Base-by-base conservation (phyloP, 2,113 vertebrate genomes). In the Gambusia affinis region DNA sequence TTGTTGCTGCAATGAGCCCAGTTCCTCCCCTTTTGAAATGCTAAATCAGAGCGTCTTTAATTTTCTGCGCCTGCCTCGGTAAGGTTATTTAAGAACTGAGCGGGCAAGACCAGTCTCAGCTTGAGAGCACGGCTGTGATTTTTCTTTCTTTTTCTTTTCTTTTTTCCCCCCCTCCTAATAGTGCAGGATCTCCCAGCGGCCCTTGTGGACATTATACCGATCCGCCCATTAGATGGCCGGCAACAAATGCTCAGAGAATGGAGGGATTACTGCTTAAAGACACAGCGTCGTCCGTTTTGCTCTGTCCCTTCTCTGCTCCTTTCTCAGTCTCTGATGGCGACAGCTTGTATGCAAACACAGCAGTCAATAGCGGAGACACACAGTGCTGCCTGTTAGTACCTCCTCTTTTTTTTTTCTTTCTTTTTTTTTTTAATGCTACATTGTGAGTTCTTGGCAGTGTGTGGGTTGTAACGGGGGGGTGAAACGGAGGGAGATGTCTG, bases 261-360 rank as follows among this genome's bases (percentile, higher is more conserved):
- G 84, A 90, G 80, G 83, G 88, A 92, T 92, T 93, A 93, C 85
- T 70, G 88, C 88, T 95, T 93, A 93, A 94, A 94, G 94, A 92
- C 87, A 92, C 91, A 91, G 93, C 74, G 87, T 72, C 85, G 73
- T 88, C 79, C 70, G 79, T 75, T 57, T 70, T 47, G 39, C 74
- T 29, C 39, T 24, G 35, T 70, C 67, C 73, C 65, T 28, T 33
- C 72, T 62, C 71, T 37, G 70, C 67, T 72, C 54, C 73, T 66
- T 76, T 78, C 72, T 42, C 42, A 60, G 78, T 61, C 70, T 69
- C 62, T 60, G 67, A 72, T 64, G 60, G 70, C 76, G 64, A 80
- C 78, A 79, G 60, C 70, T 75, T 82, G 67, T 57, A 74, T 69
- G 67, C 74, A 76, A 33, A 80, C 74, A 80, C 47, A 70, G 29